Base-by-base conservation (phyloP, 2,113 vertebrate species). In the Colaptes auratus region DNA sequence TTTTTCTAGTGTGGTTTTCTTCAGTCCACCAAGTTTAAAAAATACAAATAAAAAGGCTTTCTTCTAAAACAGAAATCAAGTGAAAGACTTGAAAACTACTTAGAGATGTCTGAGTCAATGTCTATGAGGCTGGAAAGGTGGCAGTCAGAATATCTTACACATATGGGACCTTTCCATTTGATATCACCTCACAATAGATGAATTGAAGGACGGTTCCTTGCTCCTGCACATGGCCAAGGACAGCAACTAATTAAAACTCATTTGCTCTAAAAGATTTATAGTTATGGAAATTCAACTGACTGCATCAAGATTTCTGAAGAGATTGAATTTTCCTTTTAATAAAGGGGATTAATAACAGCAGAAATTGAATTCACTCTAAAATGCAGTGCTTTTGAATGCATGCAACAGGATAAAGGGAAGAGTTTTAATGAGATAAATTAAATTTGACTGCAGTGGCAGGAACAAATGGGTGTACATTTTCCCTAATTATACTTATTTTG, bases 201-300 rank as follows among this genome's bases (percentile, higher is more conserved):
- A 89, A 93, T 52, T 93, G 84, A 77, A 92, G 86, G 53, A 79
- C 31, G 73, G 70, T 86, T 96, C 59, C 8, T 73, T 88, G 35
- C 35, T 86, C 63, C 90, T 83, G 61, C 84, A 64, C 15, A 30
- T 90, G 86, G n/a, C 48, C 66, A 78, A 93, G 82, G 82, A 90
- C 89, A 95, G 89, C 87, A 93, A 93, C 80, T 96, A 96, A 93
- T 95, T 90, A 96, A 96, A 93, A 90, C 46, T 90, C 53, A 50
- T 88, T 90, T 95, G 55, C 78, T 86, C 92, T 79, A 73, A 96
- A 97, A 96, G 55, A 92, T 93, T 95, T 92, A 95, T 82, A 91
- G 89, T 91, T 90, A 91, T 93, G 78, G 74, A 96, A 95, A 97
- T 94, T 86, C 95, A 96, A 89, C 60, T 70, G 71, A 78, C 64